A percentile compares a stretch with the other conserved stretches of the same genome.
phyloP scores from a whole-genome alignment of 2,888 invertebrate genomes.

The Perizoma affinitatum region DNA sequence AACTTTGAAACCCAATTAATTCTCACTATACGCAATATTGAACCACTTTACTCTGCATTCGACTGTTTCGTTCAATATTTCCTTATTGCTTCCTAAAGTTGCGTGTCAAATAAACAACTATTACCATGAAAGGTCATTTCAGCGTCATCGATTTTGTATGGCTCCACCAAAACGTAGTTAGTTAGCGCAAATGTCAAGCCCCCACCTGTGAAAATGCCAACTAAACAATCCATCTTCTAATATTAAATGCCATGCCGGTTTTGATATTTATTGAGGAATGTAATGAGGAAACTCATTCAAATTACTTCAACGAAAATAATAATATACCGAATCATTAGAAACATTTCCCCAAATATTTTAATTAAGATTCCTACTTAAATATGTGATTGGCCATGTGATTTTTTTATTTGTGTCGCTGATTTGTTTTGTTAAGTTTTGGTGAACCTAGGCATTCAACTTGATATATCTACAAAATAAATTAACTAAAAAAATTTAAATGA shows the following conservation, averaged over 20 bases:
- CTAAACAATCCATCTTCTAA: conserved; percentile 40
- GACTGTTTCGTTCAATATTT: conserved; percentile 16
- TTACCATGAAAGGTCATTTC: conserved; percentile 66
- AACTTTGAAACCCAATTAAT: too few species aligned
- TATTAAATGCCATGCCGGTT: conserved; percentile 37
- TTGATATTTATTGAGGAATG: conserved; percentile 21
- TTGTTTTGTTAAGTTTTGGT: too few species aligned
- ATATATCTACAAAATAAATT: too few species aligned
- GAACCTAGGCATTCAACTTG: too few species aligned
- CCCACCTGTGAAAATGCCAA: conserved; percentile 70
- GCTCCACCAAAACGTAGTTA: conserved; percentile 38
- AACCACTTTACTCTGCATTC: background rate
- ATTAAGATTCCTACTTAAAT: too few species aligned
- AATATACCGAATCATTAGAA: too few species aligned
- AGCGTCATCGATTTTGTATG: conserved; percentile 57
- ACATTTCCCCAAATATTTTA: too few species aligned
- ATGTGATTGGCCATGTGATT: too few species aligned
- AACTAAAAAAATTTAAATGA: too few species aligned
- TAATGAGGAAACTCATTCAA: conserved; percentile 18
- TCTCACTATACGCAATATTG: too few species aligned
- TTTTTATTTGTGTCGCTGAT: too few species aligned
- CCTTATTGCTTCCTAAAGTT: conserved; percentile 27
- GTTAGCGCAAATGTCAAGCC: conserved; percentile 63
- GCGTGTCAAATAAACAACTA: conserved; percentile 38
- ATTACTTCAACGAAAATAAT: conserved; percentile 4